Percentiles rank a stretch among this genome's conserved stretches.
Evolutionary conservation across 1,140 invertebrate species (phyloP).

Genomic region (Heliconius eleuchia): DNA sequence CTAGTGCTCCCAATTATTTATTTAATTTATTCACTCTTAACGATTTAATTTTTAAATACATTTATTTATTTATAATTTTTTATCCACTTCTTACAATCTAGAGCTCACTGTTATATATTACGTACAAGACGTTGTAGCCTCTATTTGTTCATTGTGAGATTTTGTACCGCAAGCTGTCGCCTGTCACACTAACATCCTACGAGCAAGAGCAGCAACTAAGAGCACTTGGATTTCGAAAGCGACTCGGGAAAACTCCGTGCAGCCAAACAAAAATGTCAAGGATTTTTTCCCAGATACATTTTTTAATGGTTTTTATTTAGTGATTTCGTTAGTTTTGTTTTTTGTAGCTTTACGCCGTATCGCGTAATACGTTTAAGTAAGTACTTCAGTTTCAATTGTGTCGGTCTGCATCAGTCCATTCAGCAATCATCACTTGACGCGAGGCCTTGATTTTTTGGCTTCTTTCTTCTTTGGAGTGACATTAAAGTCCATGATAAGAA

Average conservation of each 20-base stretch:
- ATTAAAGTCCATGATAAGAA: too few species aligned
- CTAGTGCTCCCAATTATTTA: too few species aligned
- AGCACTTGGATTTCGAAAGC: not conserved
- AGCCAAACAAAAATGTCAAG: not conserved
- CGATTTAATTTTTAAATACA: too few species aligned
- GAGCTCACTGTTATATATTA: not conserved
- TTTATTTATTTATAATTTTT: not conserved
- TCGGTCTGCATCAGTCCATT: too few species aligned
- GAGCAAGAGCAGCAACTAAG: not conserved
- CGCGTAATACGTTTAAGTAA: too few species aligned
- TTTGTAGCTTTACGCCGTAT: too few species aligned
- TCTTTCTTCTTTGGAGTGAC: too few species aligned
- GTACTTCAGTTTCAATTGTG: too few species aligned
- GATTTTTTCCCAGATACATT: not conserved
- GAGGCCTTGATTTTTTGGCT: too few species aligned
- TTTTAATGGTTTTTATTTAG: not conserved
- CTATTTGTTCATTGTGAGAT: not conserved
- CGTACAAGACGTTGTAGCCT: not conserved
- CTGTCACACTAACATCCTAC: conserved; percentile 11
- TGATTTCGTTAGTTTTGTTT: too few species aligned
- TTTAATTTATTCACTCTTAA: too few species aligned
- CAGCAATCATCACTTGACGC: too few species aligned
- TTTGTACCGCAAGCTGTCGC: conserved; percentile 11
- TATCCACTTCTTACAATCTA: not conserved
- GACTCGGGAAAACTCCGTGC: not conserved